A percentile compares a stretch with the other conserved stretches of the same genome.
These are phyloP conservation scores for Lithophane leautieri DNA, from an alignment of 2,888 invertebrate species.

Conservation along the genomic window DNA sequence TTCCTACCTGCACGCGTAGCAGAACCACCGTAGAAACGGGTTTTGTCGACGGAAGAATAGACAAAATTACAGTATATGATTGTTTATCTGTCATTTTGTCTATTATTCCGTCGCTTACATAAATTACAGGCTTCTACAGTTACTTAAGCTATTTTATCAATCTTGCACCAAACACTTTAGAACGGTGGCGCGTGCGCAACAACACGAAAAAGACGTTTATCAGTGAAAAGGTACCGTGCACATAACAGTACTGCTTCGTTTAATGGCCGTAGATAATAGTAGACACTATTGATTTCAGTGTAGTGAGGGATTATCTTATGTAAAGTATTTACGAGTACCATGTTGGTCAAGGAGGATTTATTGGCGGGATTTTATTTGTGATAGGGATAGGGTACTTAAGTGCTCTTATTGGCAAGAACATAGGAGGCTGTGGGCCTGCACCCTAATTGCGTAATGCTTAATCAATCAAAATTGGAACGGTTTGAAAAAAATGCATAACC, in stretches of 20 bases:
- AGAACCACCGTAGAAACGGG: too few relatives aligned
- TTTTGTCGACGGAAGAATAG: too few relatives aligned
- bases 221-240: conserved; percentile 62
- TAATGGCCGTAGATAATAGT: conserved; percentile 70
- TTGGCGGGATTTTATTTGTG: conserved; percentile 33
- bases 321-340: background rate
- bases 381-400: conserved; percentile 1
- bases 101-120: too few relatives aligned
- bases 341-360: conserved; percentile 28
- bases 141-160: conserved; percentile 22
- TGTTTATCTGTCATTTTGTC: too few relatives aligned
- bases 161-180: conserved; percentile 50
- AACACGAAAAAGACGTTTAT: conserved; percentile 73
- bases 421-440: too few relatives aligned
- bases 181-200: conserved; percentile 70
- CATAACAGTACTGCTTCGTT: conserved; percentile 71
- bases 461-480: too few relatives aligned
- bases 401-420: conserved; percentile 3
- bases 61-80: too few relatives aligned
- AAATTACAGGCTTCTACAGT: background rate
- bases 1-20: too few relatives aligned
- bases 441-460: too few relatives aligned
- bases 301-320: conserved; percentile 34
- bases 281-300: conserved; percentile 46
- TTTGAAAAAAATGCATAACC: too few relatives aligned